Conservation (phyloP, 2,113 vertebrate genomes). For the Aix galericulata region DNA sequence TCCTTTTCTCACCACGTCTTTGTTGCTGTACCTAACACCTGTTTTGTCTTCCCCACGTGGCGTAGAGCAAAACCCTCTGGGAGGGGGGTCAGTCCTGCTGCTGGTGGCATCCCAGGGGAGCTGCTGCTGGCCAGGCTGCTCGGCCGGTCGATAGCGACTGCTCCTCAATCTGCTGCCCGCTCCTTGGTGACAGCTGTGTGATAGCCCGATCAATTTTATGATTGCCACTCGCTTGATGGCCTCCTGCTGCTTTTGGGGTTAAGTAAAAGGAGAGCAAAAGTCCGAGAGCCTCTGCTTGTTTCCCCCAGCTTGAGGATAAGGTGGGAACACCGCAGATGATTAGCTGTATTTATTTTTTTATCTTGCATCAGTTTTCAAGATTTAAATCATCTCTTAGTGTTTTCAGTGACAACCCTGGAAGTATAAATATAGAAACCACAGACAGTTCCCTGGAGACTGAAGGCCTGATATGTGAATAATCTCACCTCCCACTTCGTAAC, state of each 20-base stretch:
- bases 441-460: slow-evolving; percentile 42
- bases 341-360: not conserved
- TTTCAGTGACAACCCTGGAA: slow-evolving; percentile 33
- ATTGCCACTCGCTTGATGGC: not conserved
- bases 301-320: not conserved
- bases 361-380: slow-evolving; percentile 18
- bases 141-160: slow-evolving; percentile 28
- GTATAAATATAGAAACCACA: slow-evolving; percentile 55
- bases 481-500: slow-evolving; percentile 61
- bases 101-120: not conserved
- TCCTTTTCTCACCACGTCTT: not conserved
- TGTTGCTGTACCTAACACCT: not conserved
- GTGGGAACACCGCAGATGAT: not conserved
- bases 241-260: slow-evolving; percentile 27
- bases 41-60: not conserved
- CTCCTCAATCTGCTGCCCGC: slow-evolving; percentile 2
- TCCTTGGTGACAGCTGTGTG: slow-evolving; percentile 51
- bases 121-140: slow-evolving; percentile 28
- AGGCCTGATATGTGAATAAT: slow-evolving; percentile 65
- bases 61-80: not conserved
- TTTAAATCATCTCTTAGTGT: slow-evolving; percentile 24
- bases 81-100: not conserved
- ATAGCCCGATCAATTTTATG: slow-evolving; percentile 48
- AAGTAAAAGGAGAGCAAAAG: not conserved
- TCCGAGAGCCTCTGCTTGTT: not conserved